These are phyloP conservation scores for Cotesia glomerata DNA, from an alignment of 1,140 invertebrate genomes.

Conservation along the genomic window DNA sequence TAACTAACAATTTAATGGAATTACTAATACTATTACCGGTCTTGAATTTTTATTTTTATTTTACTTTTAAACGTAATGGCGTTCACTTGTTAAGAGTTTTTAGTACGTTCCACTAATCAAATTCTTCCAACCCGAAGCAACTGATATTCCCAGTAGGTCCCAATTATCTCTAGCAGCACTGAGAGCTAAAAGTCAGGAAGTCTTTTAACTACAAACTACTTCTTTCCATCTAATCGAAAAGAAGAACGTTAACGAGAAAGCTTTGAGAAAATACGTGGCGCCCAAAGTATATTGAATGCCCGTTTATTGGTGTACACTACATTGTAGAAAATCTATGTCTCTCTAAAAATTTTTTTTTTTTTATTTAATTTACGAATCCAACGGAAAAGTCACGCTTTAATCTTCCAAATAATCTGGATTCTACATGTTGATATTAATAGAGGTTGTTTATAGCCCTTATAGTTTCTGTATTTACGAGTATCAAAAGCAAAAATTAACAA, in stretches of 20 bases:
- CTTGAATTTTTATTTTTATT: neutral
- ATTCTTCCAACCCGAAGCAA: neutral
- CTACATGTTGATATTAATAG: slow-evolving; percentile 6
- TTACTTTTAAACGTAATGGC: neutral
- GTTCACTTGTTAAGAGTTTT: neutral
- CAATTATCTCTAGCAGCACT: neutral
- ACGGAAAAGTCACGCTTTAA: slow-evolving; percentile 16
- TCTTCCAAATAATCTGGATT: slow-evolving; percentile 12
- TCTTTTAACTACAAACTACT: neutral
- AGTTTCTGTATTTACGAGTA: neutral
- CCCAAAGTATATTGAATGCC: slow-evolving; percentile 4
- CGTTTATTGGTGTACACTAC: neutral
- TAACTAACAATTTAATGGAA: no score
- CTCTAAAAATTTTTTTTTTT: neutral
- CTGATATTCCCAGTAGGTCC: neutral
- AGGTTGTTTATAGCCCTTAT: neutral
- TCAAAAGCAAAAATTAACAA: neutral
- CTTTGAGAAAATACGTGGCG: neutral
- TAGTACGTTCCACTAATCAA: neutral
- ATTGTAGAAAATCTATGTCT: neutral
- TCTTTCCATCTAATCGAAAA: slow-evolving; percentile 1
- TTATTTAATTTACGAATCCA: neutral
- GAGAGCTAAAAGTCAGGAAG: neutral
- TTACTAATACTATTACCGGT: no score
- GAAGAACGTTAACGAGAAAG: slow-evolving; percentile 7